Conservation (phyloP, 2,113 vertebrate species). For the Protobothrops flavoviridis region DNA sequence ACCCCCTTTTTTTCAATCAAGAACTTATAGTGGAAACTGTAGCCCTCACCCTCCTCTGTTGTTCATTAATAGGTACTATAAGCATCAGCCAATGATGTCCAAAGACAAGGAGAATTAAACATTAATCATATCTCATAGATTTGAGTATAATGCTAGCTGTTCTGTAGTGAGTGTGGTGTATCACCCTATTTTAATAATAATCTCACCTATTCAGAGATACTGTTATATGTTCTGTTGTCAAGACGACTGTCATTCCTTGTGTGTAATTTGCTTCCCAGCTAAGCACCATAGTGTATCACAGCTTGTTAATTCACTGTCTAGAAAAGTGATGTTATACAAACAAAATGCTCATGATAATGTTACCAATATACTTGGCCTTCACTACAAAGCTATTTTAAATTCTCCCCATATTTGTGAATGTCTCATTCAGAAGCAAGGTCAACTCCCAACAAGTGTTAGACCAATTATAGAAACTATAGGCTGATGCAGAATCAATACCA, state of each 20-base stretch:
- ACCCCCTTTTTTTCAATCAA: too few relatives aligned
- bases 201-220: neutral
- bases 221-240: neutral
- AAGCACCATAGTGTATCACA: neutral
- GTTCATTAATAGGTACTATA: neutral
- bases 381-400: slow-evolving; percentile 41
- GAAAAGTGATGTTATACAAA: neutral
- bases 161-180: neutral
- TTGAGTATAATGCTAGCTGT: neutral
- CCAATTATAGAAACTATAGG: slow-evolving; percentile 22
- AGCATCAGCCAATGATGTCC: neutral
- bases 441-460: slow-evolving; percentile 27
- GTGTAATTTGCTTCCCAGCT: neutral
- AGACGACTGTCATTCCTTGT: rapidly evolving
- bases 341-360: neutral
- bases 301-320: neutral
- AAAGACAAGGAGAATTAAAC: neutral
- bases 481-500: slow-evolving; percentile 26
- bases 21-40: neutral
- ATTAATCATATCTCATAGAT: neutral
- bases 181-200: neutral
- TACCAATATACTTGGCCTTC: slow-evolving; percentile 29
- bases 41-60: neutral
- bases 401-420: slow-evolving; percentile 16
- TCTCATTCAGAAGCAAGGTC: slow-evolving; percentile 13